Base-by-base conservation (phyloP, 35 echinoderm and acorn worm genomes). In the Amphiura filiformis region DNA sequence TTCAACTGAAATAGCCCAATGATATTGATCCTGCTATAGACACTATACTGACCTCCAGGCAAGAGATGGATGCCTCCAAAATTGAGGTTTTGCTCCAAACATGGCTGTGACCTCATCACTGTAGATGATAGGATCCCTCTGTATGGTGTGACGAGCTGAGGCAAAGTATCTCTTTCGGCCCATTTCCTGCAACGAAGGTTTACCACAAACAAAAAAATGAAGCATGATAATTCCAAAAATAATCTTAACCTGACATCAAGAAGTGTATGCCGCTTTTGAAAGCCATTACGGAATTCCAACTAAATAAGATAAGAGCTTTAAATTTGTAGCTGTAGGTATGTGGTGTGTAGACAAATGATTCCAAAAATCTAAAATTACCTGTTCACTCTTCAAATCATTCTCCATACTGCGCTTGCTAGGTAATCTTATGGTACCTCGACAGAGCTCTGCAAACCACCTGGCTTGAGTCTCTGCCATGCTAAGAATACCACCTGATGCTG, bases 391-490 rank as follows among this genome's bases (percentile, higher is more conserved):
- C 82, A 75, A 38, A 57, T 98, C 96, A 37, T 84, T 56, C 30
- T 94, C 47, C 17, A 92, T 98, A 23, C 36, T 57, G 4, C 44
- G 14, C 31, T 31, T 76, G 35, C 65, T 41, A 32, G 96, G 96
- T 61, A 98, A 82, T 33, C 39, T 78, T 79, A 94, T 65, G 17
- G 89, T 94, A 1, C 39, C 56, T 78, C 80, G n/a, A 76, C 96
- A 98, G 9, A 98, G 89, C 70, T 98, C 93, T 15, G 92, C n/a
- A 79, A 91, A 94, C 96, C 96, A 98, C 34, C 93, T 82, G 12
- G 92, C 93, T 75, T 98, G 96, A n/a, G 93, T 92, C 88, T 98
- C 96, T 0, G 92, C 92, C 96, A 98, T 98, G 34, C 76, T 92
- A 23, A 98, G 78, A 30, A 98, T 80, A 12, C 96, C 96, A 7